Percentiles rank a stretch among this genome's conserved stretches.
These are phyloP conservation scores for Speoplatyrhinus poulsoni DNA, from an alignment of 2,113 vertebrate species.

Conservation along the genomic window DNA sequence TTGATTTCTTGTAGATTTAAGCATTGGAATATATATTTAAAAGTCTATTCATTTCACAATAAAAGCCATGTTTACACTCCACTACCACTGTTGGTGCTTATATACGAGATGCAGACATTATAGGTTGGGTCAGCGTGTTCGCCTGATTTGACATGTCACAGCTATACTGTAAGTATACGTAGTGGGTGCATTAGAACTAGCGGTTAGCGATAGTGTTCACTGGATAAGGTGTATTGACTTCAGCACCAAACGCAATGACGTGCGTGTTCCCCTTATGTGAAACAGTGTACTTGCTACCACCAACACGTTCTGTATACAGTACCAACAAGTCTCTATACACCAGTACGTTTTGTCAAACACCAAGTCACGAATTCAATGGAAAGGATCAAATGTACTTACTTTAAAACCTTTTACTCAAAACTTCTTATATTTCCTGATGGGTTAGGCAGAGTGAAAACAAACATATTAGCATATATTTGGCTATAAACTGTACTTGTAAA, in stretches of 20 bases:
- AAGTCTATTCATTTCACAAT: too few species aligned
- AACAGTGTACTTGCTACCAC: constrained; percentile 32
- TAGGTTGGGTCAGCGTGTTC: constrained; percentile 9
- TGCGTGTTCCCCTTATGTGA: constrained; percentile 24
- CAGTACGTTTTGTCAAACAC: constrained; percentile 23
- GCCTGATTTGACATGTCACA: constrained; percentile 4
- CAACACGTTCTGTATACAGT: constrained; percentile 14
- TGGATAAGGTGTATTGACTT: not conserved
- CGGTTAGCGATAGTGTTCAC: not conserved
- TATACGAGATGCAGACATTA: not conserved
- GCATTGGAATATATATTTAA: not conserved
- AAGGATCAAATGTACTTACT: constrained; percentile 39
- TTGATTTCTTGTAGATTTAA: not conserved
- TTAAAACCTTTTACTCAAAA: constrained; percentile 31
- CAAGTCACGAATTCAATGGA: constrained; percentile 11
- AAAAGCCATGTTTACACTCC: not conserved
- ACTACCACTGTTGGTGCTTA: constrained; percentile 8
- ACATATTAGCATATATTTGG: not conserved
- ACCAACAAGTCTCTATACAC: constrained; percentile 27
- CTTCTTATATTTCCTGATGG: constrained; percentile 53
- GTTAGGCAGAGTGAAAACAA: constrained; percentile 26
- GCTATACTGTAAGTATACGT: not conserved
- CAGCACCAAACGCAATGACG: constrained; percentile 37
- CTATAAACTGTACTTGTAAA: not conserved
- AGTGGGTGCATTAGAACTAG: not conserved